Evolutionary conservation across 2,797 vertebrate species (phyloP).

Genomic region (Liasis olivaceus): DNA sequence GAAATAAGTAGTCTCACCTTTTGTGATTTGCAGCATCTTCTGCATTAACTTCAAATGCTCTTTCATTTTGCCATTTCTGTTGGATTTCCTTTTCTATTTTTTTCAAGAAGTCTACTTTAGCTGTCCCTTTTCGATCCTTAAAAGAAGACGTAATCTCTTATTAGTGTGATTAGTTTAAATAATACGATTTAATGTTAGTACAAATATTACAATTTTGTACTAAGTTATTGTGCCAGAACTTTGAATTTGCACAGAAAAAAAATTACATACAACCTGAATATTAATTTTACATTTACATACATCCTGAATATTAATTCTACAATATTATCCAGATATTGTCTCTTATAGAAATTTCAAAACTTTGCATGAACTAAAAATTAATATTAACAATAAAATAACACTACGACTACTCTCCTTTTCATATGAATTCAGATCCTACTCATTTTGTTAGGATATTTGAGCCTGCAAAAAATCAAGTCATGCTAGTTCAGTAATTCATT

Average conservation of each 20-base stretch:
- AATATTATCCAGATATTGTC: neutral
- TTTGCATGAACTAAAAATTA: neutral
- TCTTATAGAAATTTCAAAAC: neutral
- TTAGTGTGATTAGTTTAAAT: rapidly evolving
- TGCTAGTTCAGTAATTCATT: neutral
- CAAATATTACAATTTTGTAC: neutral
- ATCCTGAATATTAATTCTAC: neutral
- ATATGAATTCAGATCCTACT: neutral
- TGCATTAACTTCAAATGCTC: slow-evolving; percentile 83
- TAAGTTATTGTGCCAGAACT: neutral
- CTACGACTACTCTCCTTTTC: neutral
- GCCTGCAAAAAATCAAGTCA: neutral
- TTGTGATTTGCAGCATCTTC: slow-evolving; percentile 62
- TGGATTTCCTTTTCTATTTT: slow-evolving; percentile 92
- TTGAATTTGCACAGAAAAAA: neutral
- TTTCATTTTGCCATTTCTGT: slow-evolving; percentile 88
- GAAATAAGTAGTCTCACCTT: slow-evolving; percentile 17
- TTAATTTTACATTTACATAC: neutral
- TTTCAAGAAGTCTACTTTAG: slow-evolving; percentile 93
- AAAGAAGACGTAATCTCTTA: neutral
- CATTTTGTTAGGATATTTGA: neutral
- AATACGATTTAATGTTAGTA: rapidly evolving
- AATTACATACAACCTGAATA: neutral
- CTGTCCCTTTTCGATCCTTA: slow-evolving; percentile 95
- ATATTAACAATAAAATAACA: neutral